Evolutionary conservation across 2,888 invertebrate species (phyloP).

Genomic region (Atrina japonica): DNA sequence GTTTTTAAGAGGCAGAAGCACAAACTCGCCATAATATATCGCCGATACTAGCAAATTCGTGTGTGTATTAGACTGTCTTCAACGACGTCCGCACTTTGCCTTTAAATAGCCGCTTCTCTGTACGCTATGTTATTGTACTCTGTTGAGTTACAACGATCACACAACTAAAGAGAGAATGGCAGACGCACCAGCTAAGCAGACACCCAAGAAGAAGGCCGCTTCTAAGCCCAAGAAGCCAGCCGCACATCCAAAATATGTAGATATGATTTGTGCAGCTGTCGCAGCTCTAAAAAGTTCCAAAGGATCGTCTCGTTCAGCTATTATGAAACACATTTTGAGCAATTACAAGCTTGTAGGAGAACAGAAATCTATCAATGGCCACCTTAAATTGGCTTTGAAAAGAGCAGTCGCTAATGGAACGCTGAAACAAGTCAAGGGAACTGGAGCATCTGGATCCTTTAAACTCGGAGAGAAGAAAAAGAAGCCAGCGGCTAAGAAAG

Average conservation of each 20-base stretch:
- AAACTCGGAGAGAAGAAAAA: constrained; percentile 40
- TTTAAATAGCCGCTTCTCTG: too few relatives aligned
- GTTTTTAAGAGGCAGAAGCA: too few relatives aligned
- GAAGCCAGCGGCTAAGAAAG: constrained; percentile 31
- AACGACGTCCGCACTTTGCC: too few relatives aligned
- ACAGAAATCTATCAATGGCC: constrained; percentile 68
- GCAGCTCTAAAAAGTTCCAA: constrained; percentile 71
- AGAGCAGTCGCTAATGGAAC: constrained; percentile 64
- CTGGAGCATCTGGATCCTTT: constrained; percentile 51
- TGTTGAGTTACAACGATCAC: too few relatives aligned
- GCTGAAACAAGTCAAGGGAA: constrained; percentile 65
- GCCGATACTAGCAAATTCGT: too few relatives aligned
- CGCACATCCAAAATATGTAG: constrained; percentile 64
- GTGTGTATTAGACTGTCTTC: too few relatives aligned
- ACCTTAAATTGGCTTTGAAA: constrained; percentile 70
- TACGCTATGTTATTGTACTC: too few relatives aligned
- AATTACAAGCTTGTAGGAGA: constrained; percentile 72
- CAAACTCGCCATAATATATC: too few relatives aligned
- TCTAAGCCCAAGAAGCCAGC: constrained; percentile 62
- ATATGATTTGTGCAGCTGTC: constrained; percentile 78
- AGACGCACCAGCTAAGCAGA: constrained; percentile 26
- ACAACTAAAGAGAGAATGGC: constrained; percentile 23
- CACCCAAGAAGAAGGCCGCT: constrained; percentile 33
- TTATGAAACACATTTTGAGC: constrained; percentile 76
- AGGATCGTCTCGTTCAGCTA: constrained; percentile 78